These are phyloP conservation scores for Caretta caretta DNA, from an alignment of 2,113 vertebrate species.

Conservation along the genomic window DNA sequence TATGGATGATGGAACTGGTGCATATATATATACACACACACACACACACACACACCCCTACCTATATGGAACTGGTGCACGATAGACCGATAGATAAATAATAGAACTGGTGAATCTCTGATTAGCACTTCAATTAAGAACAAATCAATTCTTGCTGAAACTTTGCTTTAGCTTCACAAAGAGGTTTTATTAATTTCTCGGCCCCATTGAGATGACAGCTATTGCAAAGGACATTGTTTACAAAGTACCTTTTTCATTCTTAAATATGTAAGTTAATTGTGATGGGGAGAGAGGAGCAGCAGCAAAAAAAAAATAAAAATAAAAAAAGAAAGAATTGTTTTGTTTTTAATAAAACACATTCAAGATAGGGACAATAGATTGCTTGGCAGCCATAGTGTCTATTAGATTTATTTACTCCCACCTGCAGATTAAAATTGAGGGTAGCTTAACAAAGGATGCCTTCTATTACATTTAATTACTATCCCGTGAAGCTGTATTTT, in stretches of 20 bases:
- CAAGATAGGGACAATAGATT: background rate
- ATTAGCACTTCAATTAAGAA: conserved; percentile 7
- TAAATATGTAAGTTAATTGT: background rate
- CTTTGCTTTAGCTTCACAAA: background rate
- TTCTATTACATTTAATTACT: background rate
- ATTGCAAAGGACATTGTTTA: background rate
- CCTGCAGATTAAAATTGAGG: background rate
- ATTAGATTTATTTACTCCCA: background rate
- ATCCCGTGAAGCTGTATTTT: background rate
- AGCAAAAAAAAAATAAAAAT: background rate
- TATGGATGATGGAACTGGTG: background rate
- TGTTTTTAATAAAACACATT: background rate
- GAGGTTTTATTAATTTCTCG: background rate
- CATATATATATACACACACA: accelerated
- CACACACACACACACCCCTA: background rate
- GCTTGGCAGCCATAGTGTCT: background rate
- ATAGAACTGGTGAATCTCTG: background rate
- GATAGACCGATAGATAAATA: too few relatives aligned
- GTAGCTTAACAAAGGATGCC: background rate
- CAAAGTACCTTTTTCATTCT: background rate
- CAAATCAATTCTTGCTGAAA: background rate
- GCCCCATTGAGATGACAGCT: background rate
- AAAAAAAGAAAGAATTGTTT: background rate
- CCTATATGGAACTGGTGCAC: too few relatives aligned
- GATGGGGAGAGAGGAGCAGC: background rate